phyloP scores from a whole-genome alignment of 2,888 invertebrate species.

The Drosophila setosimentum region DNA sequence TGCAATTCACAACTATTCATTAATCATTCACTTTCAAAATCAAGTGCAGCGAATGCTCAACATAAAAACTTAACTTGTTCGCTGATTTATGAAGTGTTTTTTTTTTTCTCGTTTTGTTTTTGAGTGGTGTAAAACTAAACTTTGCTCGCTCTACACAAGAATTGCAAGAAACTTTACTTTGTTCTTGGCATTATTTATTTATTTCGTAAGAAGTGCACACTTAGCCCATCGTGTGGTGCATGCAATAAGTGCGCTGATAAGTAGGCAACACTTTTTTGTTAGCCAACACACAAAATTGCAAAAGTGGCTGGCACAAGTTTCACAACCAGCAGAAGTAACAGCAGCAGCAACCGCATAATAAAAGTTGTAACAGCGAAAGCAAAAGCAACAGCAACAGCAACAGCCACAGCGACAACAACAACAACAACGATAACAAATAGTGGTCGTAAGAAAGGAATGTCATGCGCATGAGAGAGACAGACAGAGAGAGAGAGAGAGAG shows the following conservation, averaged over 20 bases:
- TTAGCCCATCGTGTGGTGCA: constrained; percentile 16
- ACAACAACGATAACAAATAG: constrained; percentile 22
- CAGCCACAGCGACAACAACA: constrained; percentile 22
- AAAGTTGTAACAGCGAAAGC: constrained; percentile 25
- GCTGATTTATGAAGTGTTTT: constrained; percentile 1
- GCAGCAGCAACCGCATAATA: constrained; percentile 28
- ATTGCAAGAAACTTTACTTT: background rate
- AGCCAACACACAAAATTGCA: constrained; percentile 25
- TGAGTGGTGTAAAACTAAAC: background rate
- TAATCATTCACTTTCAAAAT: background rate
- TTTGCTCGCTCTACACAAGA: background rate
- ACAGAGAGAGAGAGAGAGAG: too few species aligned
- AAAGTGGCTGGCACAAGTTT: constrained; percentile 52
- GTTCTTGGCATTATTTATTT: background rate
- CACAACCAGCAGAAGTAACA: constrained; percentile 6
- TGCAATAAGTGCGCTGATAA: constrained; percentile 45
- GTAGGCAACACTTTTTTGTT: constrained; percentile 48
- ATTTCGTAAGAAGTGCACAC: background rate
- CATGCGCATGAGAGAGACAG: constrained; percentile 67
- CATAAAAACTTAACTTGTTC: background rate
- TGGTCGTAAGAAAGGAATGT: constrained; percentile 55
- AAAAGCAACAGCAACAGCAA: constrained; percentile 27
- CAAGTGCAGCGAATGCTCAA: background rate
- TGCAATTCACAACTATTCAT: too few species aligned
- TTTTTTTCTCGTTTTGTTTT: background rate